A percentile compares a stretch with the other conserved stretches of the same genome.
These are phyloP conservation scores for Homarus gammarus DNA, from an alignment of 2,888 invertebrate genomes.

Conservation along the genomic window DNA sequence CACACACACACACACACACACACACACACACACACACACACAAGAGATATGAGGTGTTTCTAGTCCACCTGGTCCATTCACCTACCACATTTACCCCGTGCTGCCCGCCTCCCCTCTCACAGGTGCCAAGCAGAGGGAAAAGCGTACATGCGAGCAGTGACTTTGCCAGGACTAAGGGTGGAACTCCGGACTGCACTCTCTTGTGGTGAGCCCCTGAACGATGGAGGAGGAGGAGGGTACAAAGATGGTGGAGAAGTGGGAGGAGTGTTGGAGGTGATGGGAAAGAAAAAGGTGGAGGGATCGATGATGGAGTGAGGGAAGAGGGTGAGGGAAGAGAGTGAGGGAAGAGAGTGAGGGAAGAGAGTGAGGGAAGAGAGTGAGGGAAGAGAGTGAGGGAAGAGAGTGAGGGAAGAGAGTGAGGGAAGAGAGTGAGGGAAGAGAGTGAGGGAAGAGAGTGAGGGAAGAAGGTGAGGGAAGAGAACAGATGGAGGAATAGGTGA, in stretches of 20 bases:
- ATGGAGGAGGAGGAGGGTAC: no score
- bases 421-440: no score
- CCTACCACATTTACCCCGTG: not conserved
- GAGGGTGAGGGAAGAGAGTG: no score
- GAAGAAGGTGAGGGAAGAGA: no score
- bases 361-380: not conserved
- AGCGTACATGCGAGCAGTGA: not conserved
- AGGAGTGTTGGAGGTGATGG: not conserved
- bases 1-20: no score
- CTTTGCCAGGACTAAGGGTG: slow-evolving; percentile 3
- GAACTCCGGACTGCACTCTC: not conserved
- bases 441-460: no score
- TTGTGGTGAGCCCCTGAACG: not conserved
- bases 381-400: no score
- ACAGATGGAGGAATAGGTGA: no score
- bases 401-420: not conserved
- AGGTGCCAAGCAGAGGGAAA: not conserved
- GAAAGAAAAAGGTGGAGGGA: not conserved
- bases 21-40: no score
- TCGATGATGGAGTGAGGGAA: not conserved
- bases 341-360: no score
- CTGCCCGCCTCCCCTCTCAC: not conserved
- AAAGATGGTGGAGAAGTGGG: not conserved
- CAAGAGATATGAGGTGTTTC: slow-evolving; percentile 1
- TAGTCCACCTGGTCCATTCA: slow-evolving; percentile 12